Evolutionary conservation across 1,140 invertebrate genomes (phyloP).

Genomic region (Steinernema feltiae): DNA sequence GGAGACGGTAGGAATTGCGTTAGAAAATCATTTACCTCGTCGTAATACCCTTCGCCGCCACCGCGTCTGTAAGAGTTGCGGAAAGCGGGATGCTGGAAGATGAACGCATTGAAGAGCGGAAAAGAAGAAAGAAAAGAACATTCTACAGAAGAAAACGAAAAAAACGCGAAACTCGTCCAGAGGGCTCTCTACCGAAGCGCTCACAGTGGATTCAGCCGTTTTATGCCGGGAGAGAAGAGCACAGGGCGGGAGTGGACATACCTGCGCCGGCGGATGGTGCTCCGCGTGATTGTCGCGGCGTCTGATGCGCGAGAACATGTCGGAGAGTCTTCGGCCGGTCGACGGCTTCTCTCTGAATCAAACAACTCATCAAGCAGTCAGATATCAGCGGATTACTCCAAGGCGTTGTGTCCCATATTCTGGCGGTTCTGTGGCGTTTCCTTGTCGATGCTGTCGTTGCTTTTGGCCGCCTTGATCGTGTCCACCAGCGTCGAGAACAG

Average conservation of each 20-base stretch:
- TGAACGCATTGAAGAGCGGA: conserved; percentile 18
- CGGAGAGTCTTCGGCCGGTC: conserved; percentile 36
- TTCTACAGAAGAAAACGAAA: conserved; percentile 13
- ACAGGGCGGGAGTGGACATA: conserved; percentile 18
- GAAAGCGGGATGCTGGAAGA: conserved; percentile 17
- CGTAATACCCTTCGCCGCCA: conserved; percentile 15
- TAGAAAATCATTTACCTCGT: conserved; percentile 24
- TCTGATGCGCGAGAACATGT: conserved; percentile 43
- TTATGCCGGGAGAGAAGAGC: not conserved
- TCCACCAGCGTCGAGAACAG: conserved; percentile 54
- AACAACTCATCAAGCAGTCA: not conserved
- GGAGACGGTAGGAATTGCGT: conserved; percentile 9
- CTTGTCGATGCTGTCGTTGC: conserved; percentile 28
- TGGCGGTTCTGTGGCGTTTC: conserved; percentile 16
- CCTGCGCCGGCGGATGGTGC: conserved; percentile 30
- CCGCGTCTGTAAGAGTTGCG: conserved; percentile 17
- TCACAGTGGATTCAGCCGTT: conserved; percentile 2
- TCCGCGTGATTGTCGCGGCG: conserved; percentile 31
- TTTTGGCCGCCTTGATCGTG: conserved; percentile 46
- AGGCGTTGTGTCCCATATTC: not conserved
- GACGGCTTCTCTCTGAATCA: conserved; percentile 28
- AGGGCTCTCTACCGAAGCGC: conserved; percentile 6
- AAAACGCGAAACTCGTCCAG: not conserved
- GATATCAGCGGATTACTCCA: too few species aligned
- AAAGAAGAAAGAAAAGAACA: not conserved